phyloP scores from a whole-genome alignment of 2,797 vertebrate species.

The Crax fasciolata region DNA sequence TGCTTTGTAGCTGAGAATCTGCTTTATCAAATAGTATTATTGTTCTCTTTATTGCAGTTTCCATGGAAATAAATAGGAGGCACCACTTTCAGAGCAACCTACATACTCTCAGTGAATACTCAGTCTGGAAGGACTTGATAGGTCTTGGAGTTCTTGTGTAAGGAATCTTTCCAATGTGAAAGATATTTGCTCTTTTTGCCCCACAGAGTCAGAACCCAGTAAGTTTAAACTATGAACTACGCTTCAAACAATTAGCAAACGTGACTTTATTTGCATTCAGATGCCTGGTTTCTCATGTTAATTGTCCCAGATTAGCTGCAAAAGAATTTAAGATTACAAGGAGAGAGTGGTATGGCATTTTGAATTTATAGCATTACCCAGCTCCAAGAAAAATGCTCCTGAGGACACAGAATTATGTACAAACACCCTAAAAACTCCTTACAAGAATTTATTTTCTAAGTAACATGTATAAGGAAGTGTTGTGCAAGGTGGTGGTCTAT shows the following conservation, averaged over 20 bases:
- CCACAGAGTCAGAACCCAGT: background rate
- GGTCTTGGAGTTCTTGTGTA: background rate
- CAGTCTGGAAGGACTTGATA: background rate
- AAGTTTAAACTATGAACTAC: background rate
- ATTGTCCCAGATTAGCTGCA: background rate
- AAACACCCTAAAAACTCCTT: background rate
- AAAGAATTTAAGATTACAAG: background rate
- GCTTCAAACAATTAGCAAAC: background rate
- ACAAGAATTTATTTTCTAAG: background rate
- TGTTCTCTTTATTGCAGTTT: no score
- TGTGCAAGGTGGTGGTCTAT: background rate
- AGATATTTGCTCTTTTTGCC: background rate
- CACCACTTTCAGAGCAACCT: no score
- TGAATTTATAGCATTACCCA: background rate
- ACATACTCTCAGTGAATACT: background rate
- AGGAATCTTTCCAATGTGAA: background rate
- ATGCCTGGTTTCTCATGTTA: background rate
- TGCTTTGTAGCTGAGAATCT: no score
- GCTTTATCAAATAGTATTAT: no score
- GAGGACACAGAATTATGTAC: background rate
- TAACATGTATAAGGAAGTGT: background rate
- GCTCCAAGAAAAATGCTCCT: background rate
- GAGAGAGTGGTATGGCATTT: background rate
- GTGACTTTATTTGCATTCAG: background rate
- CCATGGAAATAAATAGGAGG: no score